Conservation (phyloP, 2,113 vertebrate genomes). For the Saimiri boliviensis region DNA sequence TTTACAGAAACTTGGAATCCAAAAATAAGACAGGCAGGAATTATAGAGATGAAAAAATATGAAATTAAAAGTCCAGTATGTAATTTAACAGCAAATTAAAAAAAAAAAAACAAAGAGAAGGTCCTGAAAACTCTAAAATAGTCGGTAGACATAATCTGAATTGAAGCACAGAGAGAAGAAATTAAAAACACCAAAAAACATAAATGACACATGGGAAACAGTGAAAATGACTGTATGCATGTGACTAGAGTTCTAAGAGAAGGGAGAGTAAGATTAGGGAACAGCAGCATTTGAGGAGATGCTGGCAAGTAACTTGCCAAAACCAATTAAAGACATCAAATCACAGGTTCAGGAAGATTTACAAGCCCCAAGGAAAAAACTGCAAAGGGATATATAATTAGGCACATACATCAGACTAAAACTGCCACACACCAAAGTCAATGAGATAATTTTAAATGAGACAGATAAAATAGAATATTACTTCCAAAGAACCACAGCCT, state of each 20-base stretch:
- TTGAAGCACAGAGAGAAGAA: background rate
- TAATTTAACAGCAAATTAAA: background rate
- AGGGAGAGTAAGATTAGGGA: too few species aligned
- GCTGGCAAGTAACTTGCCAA: background rate
- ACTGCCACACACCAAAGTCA: background rate
- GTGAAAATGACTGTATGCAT: background rate
- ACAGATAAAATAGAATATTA: background rate
- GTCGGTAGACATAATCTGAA: background rate
- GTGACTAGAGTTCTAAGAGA: background rate
- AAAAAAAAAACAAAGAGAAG: background rate
- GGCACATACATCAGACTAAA: background rate
- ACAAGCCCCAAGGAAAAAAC: background rate
- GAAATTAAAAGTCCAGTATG: background rate
- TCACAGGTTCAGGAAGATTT: background rate
- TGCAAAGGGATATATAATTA: background rate
- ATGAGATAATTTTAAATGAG: background rate
- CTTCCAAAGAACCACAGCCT: background rate
- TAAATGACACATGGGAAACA: background rate
- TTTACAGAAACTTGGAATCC: background rate
- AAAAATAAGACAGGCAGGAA: background rate
- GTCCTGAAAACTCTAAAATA: background rate
- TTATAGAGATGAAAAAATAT: background rate
- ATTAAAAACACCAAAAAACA: background rate
- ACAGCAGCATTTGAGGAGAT: background rate
- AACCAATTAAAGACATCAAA: background rate